Evolutionary conservation across 2,113 vertebrate species (phyloP), one percentile per base, ranked within the genome.

Genomic region (Sturnira hondurensis): DNA sequence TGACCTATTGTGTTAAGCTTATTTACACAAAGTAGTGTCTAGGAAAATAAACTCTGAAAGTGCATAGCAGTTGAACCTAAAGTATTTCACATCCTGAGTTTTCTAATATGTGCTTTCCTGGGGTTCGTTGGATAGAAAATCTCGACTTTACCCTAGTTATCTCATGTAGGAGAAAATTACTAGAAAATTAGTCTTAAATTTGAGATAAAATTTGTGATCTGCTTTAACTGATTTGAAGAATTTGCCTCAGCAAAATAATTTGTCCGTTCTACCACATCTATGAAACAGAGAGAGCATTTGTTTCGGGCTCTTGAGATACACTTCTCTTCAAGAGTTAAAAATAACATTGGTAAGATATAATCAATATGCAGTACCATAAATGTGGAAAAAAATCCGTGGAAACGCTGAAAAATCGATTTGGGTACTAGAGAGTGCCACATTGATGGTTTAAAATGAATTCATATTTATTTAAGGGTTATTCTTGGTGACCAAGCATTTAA

Each of bases 1-100:
- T 95, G 58, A 95, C 95, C 94, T 95, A 93, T 89, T 96, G 47
- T 97, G 91, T 98, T 97, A 97, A 41, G 10, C 83, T 95, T 98
- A 97, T 97, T 98, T 98, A 96, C 65, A 97, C 65, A 97, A 97
- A 97, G 93, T 0, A 13, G 68, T 86, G 92, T 89, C 86, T 52
- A 95, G 45, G 28, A 96, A 96, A 97, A 97, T 94, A 95, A 96
- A 96, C 92, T 94, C 65, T 38, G 45, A 74, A 83, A 93, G 68
- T 80, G 47, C 70, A 86, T n/a, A 95, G 45, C 90, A 68, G 83
- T 91, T 50, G 81, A 95, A 88, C 45, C 50, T 58, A 70, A 91
- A 54, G 52, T 81, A 76, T 86, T 90, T 84, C 65, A 86, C 87
- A 74, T 70, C 38, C 24, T 52, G 22, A 54, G 12, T 74, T 86